Conservation (phyloP, 2,113 vertebrate species). For the Notothenia coriiceps region DNA sequence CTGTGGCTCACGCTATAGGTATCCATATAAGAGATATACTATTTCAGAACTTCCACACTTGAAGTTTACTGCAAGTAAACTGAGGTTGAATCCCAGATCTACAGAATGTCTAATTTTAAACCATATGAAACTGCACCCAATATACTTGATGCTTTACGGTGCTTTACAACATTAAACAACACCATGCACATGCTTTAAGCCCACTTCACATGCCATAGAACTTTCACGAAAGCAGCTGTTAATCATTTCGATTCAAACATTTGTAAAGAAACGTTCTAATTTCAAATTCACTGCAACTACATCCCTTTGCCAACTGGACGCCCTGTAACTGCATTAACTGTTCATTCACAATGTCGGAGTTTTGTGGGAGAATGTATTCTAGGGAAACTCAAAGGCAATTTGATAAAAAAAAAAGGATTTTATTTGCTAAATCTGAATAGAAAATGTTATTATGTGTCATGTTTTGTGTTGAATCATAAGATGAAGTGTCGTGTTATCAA, state of each 20-base stretch:
- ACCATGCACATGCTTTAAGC: background rate
- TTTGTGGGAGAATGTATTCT: too few species aligned
- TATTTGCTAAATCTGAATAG: background rate
- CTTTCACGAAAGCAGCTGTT: background rate
- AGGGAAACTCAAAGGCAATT: too few species aligned
- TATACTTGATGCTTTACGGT: background rate
- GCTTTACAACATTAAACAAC: background rate
- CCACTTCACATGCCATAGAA: background rate
- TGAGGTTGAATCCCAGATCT: background rate
- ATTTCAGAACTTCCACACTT: background rate
- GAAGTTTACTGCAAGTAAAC: background rate
- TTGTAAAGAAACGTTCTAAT: background rate
- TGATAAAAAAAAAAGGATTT: background rate
- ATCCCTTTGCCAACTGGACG: background rate
- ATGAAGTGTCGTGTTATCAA: background rate
- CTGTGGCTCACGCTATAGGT: background rate
- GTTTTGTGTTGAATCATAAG: background rate
- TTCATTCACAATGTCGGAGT: too few species aligned
- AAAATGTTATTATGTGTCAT: background rate
- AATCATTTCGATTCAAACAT: background rate
- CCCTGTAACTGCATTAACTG: too few species aligned
- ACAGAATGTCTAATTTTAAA: background rate
- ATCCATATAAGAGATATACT: background rate
- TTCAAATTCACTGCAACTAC: background rate
- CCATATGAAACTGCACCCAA: background rate